phyloP scores from a whole-genome alignment of 2,888 invertebrate species.

The Drosophila subsilvestris region DNA sequence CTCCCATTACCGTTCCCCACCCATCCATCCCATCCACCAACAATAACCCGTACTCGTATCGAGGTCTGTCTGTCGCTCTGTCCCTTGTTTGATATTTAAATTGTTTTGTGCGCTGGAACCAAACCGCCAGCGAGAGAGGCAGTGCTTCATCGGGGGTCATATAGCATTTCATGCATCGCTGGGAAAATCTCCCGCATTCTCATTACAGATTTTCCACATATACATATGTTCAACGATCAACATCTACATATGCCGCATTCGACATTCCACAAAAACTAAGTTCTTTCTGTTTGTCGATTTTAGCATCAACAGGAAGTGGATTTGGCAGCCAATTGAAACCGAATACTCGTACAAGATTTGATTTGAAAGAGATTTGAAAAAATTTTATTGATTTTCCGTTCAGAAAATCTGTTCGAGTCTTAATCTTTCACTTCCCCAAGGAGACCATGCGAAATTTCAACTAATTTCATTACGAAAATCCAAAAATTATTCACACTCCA shows the following conservation, averaged over 20 bases:
- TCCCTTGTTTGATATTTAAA: slow-evolving; percentile 54
- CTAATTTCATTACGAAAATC: slow-evolving; percentile 18
- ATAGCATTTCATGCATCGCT: slow-evolving; percentile 37
- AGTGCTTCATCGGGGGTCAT: slow-evolving; percentile 23
- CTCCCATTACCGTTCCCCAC: slow-evolving; percentile 63
- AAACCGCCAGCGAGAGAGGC: slow-evolving; percentile 15
- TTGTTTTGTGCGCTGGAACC: slow-evolving; percentile 64
- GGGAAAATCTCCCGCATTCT: slow-evolving; percentile 26
- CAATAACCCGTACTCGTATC: not conserved
- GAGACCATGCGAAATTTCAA: slow-evolving; percentile 19
- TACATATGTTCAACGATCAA: slow-evolving; percentile 17
- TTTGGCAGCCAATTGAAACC: too few relatives aligned
- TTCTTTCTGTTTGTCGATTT: too few relatives aligned
- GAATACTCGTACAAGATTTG: too few relatives aligned
- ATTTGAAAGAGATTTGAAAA: too few relatives aligned
- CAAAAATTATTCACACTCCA: slow-evolving; percentile 27
- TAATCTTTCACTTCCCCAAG: not conserved
- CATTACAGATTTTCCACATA: slow-evolving; percentile 14
- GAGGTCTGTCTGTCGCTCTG: slow-evolving; percentile 27
- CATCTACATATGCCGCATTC: not conserved
- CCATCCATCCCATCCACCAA: not conserved
- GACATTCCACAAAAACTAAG: too few relatives aligned
- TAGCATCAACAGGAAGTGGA: too few relatives aligned
- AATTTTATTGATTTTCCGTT: too few relatives aligned
- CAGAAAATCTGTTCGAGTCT: too few relatives aligned